Percentiles rank a stretch among this genome's conserved stretches.
These are phyloP conservation scores for Aphidius gifuensis DNA, from an alignment of 1,140 invertebrate genomes.

Conservation along the genomic window DNA sequence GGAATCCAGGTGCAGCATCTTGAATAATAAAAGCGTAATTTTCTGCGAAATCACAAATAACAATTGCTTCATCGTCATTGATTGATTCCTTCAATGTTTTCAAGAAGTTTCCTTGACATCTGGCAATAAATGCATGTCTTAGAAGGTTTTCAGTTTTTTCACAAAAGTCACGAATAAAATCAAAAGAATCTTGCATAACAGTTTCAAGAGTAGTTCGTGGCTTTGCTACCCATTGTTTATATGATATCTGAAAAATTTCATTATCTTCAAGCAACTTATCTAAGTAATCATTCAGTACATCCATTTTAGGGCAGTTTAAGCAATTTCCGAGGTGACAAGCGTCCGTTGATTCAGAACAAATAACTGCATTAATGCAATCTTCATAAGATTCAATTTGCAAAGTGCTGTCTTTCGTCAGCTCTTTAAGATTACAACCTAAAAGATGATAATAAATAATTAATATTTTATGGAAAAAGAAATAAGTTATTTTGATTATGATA, in stretches of 20 bases:
- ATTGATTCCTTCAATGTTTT: background rate
- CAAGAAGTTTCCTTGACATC: background rate
- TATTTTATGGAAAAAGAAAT: background rate
- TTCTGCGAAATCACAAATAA: background rate
- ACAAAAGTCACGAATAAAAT: constrained; percentile 4
- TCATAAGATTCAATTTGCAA: constrained; percentile 8
- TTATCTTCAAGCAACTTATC: constrained; percentile 41
- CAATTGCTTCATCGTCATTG: background rate
- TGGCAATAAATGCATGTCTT: constrained; percentile 1
- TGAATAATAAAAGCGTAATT: background rate
- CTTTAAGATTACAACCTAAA: constrained; percentile 15
- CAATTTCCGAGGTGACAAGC: constrained; percentile 18
- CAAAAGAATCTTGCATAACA: constrained; percentile 16
- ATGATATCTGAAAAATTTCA: constrained; percentile 54
- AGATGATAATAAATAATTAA: background rate
- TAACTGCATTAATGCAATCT: constrained; percentile 14
- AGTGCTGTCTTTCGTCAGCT: constrained; percentile 5
- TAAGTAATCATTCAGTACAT: constrained; percentile 6
- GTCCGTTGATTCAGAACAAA: constrained; percentile 12
- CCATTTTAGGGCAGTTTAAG: constrained; percentile 9
- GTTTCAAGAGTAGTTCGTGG: constrained; percentile 55
- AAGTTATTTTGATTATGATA: background rate
- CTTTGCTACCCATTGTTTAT: constrained; percentile 53
- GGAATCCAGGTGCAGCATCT: background rate
- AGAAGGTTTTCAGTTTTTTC: background rate